Evolutionary conservation across 2,113 vertebrate species (phyloP), one percentile per base, ranked within the genome.

Genomic region (Capra hircus): DNA sequence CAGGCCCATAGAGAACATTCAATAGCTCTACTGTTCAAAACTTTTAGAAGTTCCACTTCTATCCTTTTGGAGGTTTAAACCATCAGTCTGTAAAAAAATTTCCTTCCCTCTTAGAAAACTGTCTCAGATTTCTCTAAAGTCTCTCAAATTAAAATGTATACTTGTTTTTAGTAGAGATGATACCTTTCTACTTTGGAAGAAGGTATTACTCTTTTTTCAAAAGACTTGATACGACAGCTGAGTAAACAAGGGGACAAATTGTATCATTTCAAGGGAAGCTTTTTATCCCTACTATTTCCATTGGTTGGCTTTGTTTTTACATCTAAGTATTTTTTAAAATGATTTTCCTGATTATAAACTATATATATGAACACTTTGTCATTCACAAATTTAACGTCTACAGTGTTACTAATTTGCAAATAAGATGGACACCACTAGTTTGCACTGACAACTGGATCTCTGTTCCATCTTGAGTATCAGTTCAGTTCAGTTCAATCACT

Each of bases 271-370:
- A 52, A 91, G 17, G 57, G 28, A 96, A 53, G 12, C 0, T 8
- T 74, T 78, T 74, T 53, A 25, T 90, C 59, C 53, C 40, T 28
- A n/a, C 9, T 57, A n/a, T 12, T 45, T 90, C 19, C 40, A 60
- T 84, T 67, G 21, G 36, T 71, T 67, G 84, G 16, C 7, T 2
- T 33, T 50, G 15, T 19, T 80, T 80, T 92, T 40, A 33, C 14
- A 67, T 55, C 40, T 48, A 33, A 87, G 28, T 33, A 67, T 7
- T 43, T 71, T 71, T 91, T 11, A 5, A 53, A 77, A 50, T 33
- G 15, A 81, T 40, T 96, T 43, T 88, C 9, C 11, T 60, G 19
- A 80, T 87, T 91, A 74, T 45, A 71, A 81, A 55, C 25, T 62
- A 5, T 53, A 50, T 12, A 0, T 45, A 59, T 15, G 13, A 53